Percentiles rank a stretch among this genome's conserved stretches.
These are phyloP conservation scores for Stratiolaelaps scimitus DNA, from an alignment of 1,140 invertebrate species.

Conservation along the genomic window DNA sequence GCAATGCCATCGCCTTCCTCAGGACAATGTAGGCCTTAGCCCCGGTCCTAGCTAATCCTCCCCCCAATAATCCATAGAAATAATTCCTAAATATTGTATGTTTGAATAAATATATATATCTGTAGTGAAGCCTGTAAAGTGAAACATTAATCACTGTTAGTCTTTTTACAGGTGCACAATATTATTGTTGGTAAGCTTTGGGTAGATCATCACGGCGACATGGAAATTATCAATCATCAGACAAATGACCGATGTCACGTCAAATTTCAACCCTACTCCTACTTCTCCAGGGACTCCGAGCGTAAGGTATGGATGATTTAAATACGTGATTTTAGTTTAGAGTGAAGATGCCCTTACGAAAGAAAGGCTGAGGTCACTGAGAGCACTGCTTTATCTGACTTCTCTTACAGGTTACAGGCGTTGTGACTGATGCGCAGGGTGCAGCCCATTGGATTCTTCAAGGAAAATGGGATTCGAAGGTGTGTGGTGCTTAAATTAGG, in stretches of 20 bases:
- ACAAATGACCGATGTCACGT: constrained; percentile 84
- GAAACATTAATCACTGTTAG: neutral
- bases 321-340: too few species aligned
- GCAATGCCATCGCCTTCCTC: too few species aligned
- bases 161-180: constrained; percentile 54
- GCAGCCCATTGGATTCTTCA: constrained; percentile 63
- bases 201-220: constrained; percentile 98
- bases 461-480: constrained; percentile 87
- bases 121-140: too few species aligned
- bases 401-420: constrained; percentile 52
- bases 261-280: constrained; percentile 92
- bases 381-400: neutral
- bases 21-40: too few species aligned
- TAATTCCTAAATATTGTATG: too few species aligned
- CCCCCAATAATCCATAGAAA: too few species aligned
- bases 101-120: too few species aligned
- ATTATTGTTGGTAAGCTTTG: constrained; percentile 98
- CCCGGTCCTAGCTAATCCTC: neutral
- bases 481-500: constrained; percentile 82
- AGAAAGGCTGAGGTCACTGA: neutral
- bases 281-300: constrained; percentile 88
- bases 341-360: neutral
- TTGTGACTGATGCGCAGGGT: constrained; percentile 51
- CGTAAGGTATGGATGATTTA: constrained; percentile 61
- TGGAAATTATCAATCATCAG: constrained; percentile 83